phyloP scores from a whole-genome alignment of 2,797 vertebrate species.

The Phataginus tricuspis region DNA sequence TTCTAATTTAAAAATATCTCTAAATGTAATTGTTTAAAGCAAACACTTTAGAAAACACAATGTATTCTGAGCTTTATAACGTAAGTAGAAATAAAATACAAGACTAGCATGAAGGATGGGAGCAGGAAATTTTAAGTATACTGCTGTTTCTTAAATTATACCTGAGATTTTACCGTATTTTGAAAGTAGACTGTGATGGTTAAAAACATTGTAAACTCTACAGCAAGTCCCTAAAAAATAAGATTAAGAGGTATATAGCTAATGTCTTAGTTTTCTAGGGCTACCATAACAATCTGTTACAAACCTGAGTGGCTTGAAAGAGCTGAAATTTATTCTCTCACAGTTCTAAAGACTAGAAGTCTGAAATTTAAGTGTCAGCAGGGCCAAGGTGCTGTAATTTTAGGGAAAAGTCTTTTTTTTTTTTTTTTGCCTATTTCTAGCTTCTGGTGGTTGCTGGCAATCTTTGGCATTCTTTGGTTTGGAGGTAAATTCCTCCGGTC shows the following conservation, averaged over 20 bases:
- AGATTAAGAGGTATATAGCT: background rate
- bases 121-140: background rate
- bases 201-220: conserved; percentile 12
- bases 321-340: background rate
- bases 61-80: background rate
- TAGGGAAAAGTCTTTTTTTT: background rate
- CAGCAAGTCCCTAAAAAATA: background rate
- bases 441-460: background rate
- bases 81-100: background rate
- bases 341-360: background rate
- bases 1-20: background rate
- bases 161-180: background rate
- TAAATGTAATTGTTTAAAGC: background rate
- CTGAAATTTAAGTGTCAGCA: background rate
- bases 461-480: background rate
- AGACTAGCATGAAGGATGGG: background rate
- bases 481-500: background rate
- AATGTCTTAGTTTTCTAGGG: background rate
- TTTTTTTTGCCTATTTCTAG: background rate
- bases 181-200: background rate
- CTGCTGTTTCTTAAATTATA: background rate
- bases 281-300: background rate
- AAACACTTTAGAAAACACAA: background rate
- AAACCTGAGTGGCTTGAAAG: background rate
- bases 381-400: background rate